Base-by-base conservation (phyloP, 2,113 vertebrate genomes). In the Antidorcas marsupialis region DNA sequence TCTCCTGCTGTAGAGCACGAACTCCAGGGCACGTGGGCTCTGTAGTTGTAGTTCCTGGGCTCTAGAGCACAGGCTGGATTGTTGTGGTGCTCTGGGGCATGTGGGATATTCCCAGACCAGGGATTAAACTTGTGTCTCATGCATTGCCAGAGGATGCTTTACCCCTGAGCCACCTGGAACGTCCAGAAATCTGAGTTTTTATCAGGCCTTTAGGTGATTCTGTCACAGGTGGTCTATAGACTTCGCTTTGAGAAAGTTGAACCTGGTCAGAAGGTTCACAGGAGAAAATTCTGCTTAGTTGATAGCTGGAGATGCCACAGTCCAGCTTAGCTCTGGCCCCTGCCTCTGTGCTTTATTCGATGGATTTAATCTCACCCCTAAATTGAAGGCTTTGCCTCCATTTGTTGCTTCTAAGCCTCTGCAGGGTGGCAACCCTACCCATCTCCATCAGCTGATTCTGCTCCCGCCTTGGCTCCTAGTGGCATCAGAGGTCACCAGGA, bases 391-490 rank as follows among this genome's bases (percentile, higher is more conserved):
- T 79, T 57, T 71, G 62, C 50, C 15, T 84, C 50, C 4, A 3
- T 25, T 53, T 76, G 27, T 10, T 78, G 87, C 64, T n/a, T 21
- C 50, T 16, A 27, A 55, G 47, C 12, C 30, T 95, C 16, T 52
- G 60, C 45, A 45, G 36, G 14, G 23, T 15, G 30, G 45, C 0
- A 0, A 15, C 17, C 21, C n/a, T 23, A 13, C 64, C 30, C 6
- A 0, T 59, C 28, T 33, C 67, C 11, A 5, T 10, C 21, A 3
- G 7, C 8, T 67, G 12, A 25, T 52, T 60, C 0, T 0, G 27
- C 4, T 12, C 55, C 53, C 7, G 43, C 30, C 36, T 43, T 47
- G 45, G 30, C 14, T 19, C 33, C 85, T 33, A 21, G 0, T 27
- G 25, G 23, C 67, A 5, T 39, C 12, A 13, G 71, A 27, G 62